Conservation (phyloP, 2,113 vertebrate species). For the Lycocorax pyrrhopterus region DNA sequence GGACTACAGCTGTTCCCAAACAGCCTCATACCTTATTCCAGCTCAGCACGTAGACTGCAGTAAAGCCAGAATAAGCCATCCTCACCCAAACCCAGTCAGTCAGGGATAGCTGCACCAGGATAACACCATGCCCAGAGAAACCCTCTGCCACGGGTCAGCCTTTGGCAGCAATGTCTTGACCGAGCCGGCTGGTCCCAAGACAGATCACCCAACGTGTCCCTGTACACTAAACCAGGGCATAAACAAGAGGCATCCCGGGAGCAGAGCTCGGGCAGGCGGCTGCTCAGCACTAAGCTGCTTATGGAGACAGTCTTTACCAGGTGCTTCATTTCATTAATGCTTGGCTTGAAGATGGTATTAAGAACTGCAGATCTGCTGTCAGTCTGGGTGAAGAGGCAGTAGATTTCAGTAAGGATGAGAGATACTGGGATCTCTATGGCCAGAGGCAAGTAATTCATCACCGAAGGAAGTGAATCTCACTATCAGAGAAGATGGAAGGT, state of each 20-base stretch:
- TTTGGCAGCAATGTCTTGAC: neutral
- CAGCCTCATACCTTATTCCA: neutral
- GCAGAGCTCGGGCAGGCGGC: slow-evolving; percentile 6
- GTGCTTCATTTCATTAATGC: slow-evolving; percentile 57
- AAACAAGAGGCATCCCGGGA: neutral
- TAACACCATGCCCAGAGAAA: neutral
- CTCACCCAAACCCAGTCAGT: neutral
- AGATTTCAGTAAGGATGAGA: neutral
- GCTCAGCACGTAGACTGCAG: neutral
- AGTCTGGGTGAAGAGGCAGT: slow-evolving; percentile 17
- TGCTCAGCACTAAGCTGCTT: slow-evolving; percentile 56
- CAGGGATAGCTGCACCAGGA: neutral
- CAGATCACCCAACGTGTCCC: neutral
- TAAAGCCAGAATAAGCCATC: neutral
- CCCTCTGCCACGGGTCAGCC: neutral
- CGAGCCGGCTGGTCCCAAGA: neutral
- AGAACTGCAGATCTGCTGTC: slow-evolving; percentile 43
- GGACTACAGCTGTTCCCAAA: neutral
- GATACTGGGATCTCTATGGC: neutral
- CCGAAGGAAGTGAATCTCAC: neutral
- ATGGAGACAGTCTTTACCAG: slow-evolving; percentile 38
- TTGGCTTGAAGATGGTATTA: slow-evolving; percentile 50
- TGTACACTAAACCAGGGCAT: neutral
- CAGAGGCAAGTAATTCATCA: neutral
- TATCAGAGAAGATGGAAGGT: neutral